Percentiles rank a stretch among this genome's conserved stretches.
Evolutionary conservation across 2,888 invertebrate species (phyloP).

Genomic region (Parasteatoda lunata): DNA sequence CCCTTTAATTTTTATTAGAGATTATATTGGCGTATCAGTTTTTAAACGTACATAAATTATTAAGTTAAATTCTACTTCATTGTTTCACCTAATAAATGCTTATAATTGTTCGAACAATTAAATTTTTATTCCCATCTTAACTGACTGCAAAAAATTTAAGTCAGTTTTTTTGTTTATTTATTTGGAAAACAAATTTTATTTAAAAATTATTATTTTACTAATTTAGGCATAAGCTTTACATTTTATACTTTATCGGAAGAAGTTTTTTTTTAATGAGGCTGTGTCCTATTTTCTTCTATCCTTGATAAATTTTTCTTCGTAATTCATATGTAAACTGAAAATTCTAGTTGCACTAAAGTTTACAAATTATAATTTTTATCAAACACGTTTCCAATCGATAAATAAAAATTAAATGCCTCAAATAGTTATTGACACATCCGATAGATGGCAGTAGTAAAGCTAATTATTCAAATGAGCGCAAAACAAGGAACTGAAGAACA

Average conservation of each 20-base stretch:
- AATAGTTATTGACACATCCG: neutral
- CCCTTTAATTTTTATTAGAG: too few species aligned
- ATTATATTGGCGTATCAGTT: too few species aligned
- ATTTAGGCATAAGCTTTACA: neutral
- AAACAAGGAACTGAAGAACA: slow-evolving; percentile 13
- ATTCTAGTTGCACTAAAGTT: too few species aligned
- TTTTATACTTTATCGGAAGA: neutral
- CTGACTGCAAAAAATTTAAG: neutral
- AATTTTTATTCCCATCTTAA: neutral
- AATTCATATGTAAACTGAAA: too few species aligned
- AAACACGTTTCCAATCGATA: neutral
- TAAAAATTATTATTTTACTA: neutral
- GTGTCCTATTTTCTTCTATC: too few species aligned
- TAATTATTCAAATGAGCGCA: slow-evolving; percentile 38
- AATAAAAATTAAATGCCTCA: neutral
- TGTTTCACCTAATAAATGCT: too few species aligned
- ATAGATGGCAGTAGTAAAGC: slow-evolving; percentile 37
- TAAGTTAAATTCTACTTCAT: too few species aligned
- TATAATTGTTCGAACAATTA: neutral
- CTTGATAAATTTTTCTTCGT: too few species aligned
- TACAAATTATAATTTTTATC: neutral
- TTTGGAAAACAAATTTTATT: neutral
- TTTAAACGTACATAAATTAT: too few species aligned
- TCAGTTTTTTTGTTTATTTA: neutral
- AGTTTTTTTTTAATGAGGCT: too few species aligned